phyloP scores from a whole-genome alignment of 2,888 invertebrate genomes.

The Pyrocoelia pectoralis region DNA sequence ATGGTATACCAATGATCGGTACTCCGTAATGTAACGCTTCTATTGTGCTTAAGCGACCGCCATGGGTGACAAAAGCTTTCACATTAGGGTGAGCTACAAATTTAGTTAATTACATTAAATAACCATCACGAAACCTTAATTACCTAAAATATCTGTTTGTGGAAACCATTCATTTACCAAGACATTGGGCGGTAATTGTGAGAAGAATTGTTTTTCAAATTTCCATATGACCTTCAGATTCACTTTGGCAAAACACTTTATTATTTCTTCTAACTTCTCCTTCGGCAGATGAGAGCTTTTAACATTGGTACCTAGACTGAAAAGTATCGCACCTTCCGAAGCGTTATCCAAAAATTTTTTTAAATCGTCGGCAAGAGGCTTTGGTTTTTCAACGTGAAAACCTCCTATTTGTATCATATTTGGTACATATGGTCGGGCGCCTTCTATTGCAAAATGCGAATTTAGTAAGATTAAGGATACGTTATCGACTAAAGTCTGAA shows the following conservation, averaged over 20 bases:
- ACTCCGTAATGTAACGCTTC: constrained; percentile 13
- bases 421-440: constrained; percentile 49
- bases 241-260: constrained; percentile 65
- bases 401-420: constrained; percentile 51
- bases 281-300: constrained; percentile 40
- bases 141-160: constrained; percentile 58
- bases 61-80: constrained; percentile 12
- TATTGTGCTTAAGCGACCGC: constrained; percentile 16
- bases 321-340: constrained; percentile 45
- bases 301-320: constrained; percentile 47
- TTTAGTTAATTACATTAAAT: not conserved
- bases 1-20: constrained; percentile 13
- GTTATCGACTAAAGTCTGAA: constrained; percentile 43
- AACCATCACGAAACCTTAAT: not conserved
- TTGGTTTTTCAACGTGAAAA: constrained; percentile 44
- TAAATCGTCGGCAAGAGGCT: constrained; percentile 35
- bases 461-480: constrained; percentile 47
- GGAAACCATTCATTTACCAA: constrained; percentile 71
- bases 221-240: constrained; percentile 73
- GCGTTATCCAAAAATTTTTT: constrained; percentile 43
- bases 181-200: constrained; percentile 63
- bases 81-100: constrained; percentile 14
- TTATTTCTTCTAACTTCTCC: constrained; percentile 53
- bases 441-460: constrained; percentile 48
- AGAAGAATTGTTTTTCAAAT: constrained; percentile 66